Base-by-base conservation (phyloP, 2,888 invertebrate species). In the Mimas tiliae region DNA sequence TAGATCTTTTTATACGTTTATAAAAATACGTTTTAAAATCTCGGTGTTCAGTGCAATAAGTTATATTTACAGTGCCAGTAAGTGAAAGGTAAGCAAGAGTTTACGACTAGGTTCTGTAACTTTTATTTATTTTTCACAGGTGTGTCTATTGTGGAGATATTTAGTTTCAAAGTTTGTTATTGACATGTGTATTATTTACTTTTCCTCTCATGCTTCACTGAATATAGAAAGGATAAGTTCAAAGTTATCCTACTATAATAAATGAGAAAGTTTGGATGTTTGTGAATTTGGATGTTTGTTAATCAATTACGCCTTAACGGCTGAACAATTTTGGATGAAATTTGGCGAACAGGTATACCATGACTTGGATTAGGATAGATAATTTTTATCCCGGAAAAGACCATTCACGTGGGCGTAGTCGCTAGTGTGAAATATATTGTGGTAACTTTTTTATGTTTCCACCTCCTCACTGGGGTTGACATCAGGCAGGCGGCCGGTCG, bases 41-140 rank as follows among this genome's bases (percentile, higher is more conserved):
- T 27, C 27, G 6, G 64, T 64, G 63, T 38, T 69, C 69, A 66
- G 68, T 76, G 67, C 52, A 62, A 68, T 69, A 68, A 19, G 71
- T 74, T 63, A 68, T 50, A 69, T 74, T 67, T 68, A 51, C 65
- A 69, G 64, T 67, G 65, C 33, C 63, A 65, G 53, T 65, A 53
- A 69, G 76, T 74, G 68, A 69, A 76, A 72, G 55, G 69, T 69
- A 66, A 63, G 47, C 16, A 55, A 67, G 42, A 16, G 65, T 66
- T 8, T n/a, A 27, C 12, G 34, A 42, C 19, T 42, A 6, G 42
- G 16, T 65, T 67, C 19, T 48, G 7, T 63, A 64, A 51, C 51
- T 64, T 64, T 21, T 64, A 51, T 51, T 64, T 64, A 38, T 19
- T 50, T n/a, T 65, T 67, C 38, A 12, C 58, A 4, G 12, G 38